Evolutionary conservation across 2,113 vertebrate genomes (phyloP), one percentile per base, ranked within the genome.

Genomic region (Rutilus rutilus): DNA sequence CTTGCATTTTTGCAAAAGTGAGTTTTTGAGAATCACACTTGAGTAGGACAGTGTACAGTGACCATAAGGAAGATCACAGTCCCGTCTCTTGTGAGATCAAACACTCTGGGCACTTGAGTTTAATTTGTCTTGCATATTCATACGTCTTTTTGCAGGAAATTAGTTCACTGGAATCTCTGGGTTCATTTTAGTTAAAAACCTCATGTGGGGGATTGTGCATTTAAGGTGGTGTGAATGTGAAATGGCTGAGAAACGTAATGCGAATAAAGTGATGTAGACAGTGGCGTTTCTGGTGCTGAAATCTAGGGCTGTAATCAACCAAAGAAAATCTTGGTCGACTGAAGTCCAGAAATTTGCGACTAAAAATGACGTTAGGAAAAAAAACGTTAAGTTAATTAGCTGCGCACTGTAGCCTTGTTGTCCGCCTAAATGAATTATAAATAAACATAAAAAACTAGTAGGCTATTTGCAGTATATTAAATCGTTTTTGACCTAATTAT

Each of bases 121-220:
- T 39, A 79, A 60, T 79, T 79, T 59, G 33, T 23, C 54, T 60
- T 60, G 30, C 33, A 79, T 60, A 79, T 79, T 79, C 77, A 79
- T 60, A 42, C 0, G 3, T 23, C 33, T n/a, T 33, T 60, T 79
- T 59, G 77, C 21, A 36, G 30, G 6, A 60, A 60, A 42, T 79
- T 79, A 36, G 33, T 39, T 74, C 42, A 23, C 19, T 45, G 71
- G 50, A 79, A 79, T 60, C 21, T 17, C 14, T 79, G 30, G 57
- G 10, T 78, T 57, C 11, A 23, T 78, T 60, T 39, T 23, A 42
- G 2, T 78, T 57, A 39, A 57, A 23, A 78, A 47, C 42, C 42
- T 57, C 27, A 33, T 10, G 65, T 39, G 54, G 52, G 33, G 59
- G 30, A 54, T 57, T 79, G 11, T 8, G 30, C 6, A 39, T 76